Conservation (phyloP, 2,888 invertebrate genomes). For the Parnassius orleans region DNA sequence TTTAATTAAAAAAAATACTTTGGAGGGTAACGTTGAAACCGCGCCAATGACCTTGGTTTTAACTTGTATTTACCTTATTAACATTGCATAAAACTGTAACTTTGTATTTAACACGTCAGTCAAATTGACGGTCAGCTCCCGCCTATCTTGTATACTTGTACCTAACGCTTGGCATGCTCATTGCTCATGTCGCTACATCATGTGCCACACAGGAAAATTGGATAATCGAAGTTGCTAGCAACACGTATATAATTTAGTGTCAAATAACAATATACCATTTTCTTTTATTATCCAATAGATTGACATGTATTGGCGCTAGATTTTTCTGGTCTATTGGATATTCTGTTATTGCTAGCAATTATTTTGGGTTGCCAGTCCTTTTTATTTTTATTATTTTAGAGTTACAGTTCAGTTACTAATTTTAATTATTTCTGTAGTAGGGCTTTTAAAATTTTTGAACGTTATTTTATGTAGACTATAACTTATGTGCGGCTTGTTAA, state of each 20-base stretch:
- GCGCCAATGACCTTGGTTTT: no score
- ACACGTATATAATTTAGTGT: slow-evolving; percentile 11
- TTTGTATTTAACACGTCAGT: no score
- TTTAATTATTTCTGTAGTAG: not conserved
- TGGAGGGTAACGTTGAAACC: no score
- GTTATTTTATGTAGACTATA: not conserved
- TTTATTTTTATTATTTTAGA: not conserved
- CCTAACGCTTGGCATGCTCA: slow-evolving; percentile 41
- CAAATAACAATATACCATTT: slow-evolving; percentile 7
- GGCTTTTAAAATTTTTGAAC: no score
- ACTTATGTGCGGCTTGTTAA: slow-evolving; percentile 1
- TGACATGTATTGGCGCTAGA: slow-evolving; percentile 9
- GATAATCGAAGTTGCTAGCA: slow-evolving; percentile 37
- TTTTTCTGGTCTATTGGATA: not conserved
- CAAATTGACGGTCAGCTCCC: no score
- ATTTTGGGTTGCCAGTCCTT: slow-evolving; percentile 53
- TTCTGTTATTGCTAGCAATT: slow-evolving; percentile 55
- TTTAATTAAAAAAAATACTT: no score
- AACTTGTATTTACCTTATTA: no score
- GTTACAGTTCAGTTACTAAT: not conserved
- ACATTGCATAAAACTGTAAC: no score
- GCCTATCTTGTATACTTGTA: slow-evolving; percentile 7
- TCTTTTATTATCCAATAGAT: slow-evolving; percentile 17
- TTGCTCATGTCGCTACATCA: slow-evolving; percentile 37
- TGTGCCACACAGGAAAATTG: slow-evolving; percentile 57